These are phyloP conservation scores for Hyaena hyaena DNA, from an alignment of 2,113 vertebrate species.

Conservation along the genomic window DNA sequence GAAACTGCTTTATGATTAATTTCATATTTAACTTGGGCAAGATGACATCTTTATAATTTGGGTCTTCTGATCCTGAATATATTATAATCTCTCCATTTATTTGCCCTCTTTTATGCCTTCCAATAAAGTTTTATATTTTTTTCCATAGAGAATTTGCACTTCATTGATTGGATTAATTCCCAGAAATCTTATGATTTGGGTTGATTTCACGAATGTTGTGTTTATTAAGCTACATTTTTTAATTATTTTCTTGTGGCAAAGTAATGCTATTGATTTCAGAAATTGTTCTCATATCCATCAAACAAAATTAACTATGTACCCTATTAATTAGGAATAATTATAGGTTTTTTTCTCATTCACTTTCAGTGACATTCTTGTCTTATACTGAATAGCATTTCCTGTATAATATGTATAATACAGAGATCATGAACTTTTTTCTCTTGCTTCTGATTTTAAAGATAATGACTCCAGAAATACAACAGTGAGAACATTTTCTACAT, in stretches of 20 bases:
- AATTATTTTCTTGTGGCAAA: neutral
- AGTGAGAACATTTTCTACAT: neutral
- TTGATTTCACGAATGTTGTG: neutral
- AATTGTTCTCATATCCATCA: neutral
- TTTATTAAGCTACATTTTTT: neutral
- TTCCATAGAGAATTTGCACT: neutral
- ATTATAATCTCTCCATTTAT: neutral
- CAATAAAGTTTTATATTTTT: neutral
- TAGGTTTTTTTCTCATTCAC: neutral
- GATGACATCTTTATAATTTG: neutral
- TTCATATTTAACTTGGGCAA: neutral
- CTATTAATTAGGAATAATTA: neutral
- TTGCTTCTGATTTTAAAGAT: neutral
- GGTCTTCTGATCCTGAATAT: neutral
- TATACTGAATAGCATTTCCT: neutral
- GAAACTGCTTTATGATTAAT: neutral
- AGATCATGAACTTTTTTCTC: neutral
- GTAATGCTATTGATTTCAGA: conserved; percentile 1
- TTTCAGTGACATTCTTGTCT: neutral
- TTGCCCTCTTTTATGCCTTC: neutral
- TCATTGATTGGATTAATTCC: neutral
- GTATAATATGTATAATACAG: neutral
- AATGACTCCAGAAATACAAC: neutral
- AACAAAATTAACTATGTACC: neutral
- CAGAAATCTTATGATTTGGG: neutral